Evolutionary conservation across 2,113 vertebrate species (phyloP).

Genomic region (Orthonyx spaldingii): DNA sequence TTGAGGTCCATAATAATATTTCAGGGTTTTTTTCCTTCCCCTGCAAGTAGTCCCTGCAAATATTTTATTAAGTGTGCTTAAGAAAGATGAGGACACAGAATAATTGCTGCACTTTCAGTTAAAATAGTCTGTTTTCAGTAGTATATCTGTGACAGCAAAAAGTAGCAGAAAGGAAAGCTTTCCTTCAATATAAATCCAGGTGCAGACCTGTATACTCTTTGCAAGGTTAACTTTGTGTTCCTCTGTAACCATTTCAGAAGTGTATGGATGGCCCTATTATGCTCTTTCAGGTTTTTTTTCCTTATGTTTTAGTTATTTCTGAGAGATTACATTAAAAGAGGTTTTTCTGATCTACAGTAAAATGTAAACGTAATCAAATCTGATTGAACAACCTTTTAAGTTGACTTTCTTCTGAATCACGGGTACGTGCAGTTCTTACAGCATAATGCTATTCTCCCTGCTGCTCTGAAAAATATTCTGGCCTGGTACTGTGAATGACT

Average conservation of each 20-base stretch:
- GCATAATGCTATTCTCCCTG: background rate
- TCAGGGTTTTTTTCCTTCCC: background rate
- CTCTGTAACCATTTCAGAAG: background rate
- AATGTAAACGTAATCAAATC: conserved; percentile 20
- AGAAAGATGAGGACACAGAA: background rate
- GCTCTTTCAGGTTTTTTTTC: background rate
- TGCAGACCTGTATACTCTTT: background rate
- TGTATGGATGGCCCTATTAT: background rate
- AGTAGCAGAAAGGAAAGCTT: background rate
- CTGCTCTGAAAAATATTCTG: background rate
- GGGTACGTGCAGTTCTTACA: background rate
- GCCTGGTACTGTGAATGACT: background rate
- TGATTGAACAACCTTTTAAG: background rate
- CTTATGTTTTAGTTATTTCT: background rate
- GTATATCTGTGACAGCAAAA: background rate
- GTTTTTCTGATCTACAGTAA: background rate
- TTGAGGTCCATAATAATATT: background rate
- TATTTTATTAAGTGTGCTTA: background rate
- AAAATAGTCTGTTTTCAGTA: background rate
- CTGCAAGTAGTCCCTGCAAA: background rate
- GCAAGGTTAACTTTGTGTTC: background rate
- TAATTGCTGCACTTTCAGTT: background rate
- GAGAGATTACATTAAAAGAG: background rate
- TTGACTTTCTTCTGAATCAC: background rate
- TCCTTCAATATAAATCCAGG: background rate